These are phyloP conservation scores for Sinopyrophorus schimmeli DNA, from an alignment of 2,888 invertebrate genomes.

Conservation along the genomic window DNA sequence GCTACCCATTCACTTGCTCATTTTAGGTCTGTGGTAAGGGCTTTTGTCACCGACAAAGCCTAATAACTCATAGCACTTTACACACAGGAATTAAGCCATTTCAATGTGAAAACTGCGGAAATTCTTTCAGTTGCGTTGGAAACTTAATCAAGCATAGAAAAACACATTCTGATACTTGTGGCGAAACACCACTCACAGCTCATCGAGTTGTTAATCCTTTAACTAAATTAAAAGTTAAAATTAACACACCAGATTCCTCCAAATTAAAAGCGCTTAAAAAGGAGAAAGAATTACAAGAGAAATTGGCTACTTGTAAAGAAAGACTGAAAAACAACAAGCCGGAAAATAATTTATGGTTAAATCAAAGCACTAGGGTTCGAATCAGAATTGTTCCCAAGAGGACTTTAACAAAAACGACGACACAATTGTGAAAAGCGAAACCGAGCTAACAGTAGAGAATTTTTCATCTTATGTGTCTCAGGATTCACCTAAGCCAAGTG, in stretches of 20 bases:
- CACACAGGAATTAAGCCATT: conserved; percentile 59
- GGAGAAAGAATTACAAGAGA: conserved; percentile 32
- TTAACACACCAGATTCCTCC: conserved; percentile 45
- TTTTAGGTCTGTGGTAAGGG: conserved; percentile 56
- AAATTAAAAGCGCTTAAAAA: conserved; percentile 39
- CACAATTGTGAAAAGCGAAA: too few species aligned
- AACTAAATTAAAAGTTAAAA: conserved; percentile 46
- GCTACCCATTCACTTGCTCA: conserved; percentile 3
- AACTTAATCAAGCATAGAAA: conserved; percentile 58
- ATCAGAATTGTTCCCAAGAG: too few species aligned
- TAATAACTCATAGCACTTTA: conserved; percentile 56
- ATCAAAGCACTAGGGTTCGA: too few species aligned
- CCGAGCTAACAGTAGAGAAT: too few species aligned
- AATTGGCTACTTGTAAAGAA: conserved; percentile 31
- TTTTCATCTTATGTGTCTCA: too few species aligned
- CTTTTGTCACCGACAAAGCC: conserved; percentile 57
- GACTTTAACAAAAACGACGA: too few species aligned
- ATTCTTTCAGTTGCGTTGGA: conserved; percentile 57
- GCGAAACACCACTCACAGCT: conserved; percentile 46
- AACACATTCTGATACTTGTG: conserved; percentile 56
- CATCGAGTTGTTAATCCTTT: conserved; percentile 46
- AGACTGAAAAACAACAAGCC: too few species aligned
- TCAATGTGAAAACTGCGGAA: conserved; percentile 55
- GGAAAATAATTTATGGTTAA: too few species aligned
- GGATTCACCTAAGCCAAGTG: too few species aligned